These are phyloP conservation scores for Pentalonia nigronervosa DNA, from an alignment of 1,140 invertebrate species.

Conservation along the genomic window DNA sequence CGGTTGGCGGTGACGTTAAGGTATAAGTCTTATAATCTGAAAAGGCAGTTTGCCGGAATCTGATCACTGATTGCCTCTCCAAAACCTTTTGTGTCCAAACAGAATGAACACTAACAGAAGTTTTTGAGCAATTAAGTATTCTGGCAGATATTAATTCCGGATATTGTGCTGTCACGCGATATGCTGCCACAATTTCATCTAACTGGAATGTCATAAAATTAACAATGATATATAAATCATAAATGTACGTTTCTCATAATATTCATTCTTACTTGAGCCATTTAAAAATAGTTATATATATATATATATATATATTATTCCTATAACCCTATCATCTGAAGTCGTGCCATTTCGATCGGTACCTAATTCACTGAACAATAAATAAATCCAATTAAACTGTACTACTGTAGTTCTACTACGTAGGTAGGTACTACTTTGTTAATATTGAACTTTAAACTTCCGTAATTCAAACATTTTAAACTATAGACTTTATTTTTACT, in stretches of 20 bases:
- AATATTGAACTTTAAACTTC: neutral
- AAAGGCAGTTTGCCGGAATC: constrained; percentile 68
- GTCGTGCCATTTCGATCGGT: neutral
- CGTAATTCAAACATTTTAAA: neutral
- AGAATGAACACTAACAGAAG: constrained; percentile 63
- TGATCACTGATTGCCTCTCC: constrained; percentile 69
- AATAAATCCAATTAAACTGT: neutral
- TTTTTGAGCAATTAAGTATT: constrained; percentile 61
- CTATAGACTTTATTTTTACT: no score
- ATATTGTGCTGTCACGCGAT: constrained; percentile 27
- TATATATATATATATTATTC: neutral
- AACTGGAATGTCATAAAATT: neutral
- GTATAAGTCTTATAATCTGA: constrained; percentile 66
- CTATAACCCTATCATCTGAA: neutral
- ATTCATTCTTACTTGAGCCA: neutral
- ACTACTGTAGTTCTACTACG: neutral
- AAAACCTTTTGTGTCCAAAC: constrained; percentile 72
- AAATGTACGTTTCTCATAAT: neutral
- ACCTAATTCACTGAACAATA: neutral
- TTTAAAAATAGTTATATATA: neutral
- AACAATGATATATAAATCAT: neutral
- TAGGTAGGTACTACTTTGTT: no score
- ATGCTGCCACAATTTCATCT: constrained; percentile 2
- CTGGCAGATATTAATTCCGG: constrained; percentile 24
- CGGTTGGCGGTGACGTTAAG: constrained; percentile 66